Evolutionary conservation across 2,888 invertebrate genomes (phyloP).

Genomic region (Nebria salina): DNA sequence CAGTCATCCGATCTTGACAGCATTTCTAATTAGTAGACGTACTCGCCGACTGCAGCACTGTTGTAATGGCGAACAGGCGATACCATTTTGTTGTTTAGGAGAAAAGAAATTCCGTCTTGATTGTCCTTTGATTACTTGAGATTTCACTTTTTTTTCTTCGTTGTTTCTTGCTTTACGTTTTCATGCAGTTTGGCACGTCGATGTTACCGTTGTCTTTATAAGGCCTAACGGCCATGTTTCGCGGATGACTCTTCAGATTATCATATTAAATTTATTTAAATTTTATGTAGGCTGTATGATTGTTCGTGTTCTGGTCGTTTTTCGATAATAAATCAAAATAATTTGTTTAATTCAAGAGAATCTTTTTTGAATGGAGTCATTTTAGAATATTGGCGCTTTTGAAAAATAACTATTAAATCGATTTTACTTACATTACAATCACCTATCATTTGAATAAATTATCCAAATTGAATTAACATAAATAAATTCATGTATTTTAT

Average conservation of each 20-base stretch:
- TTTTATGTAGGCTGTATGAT: conserved; percentile 24
- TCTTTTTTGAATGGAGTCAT: neutral
- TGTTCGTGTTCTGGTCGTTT: conserved; percentile 14
- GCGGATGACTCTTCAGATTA: conserved; percentile 32
- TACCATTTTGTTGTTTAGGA: conserved; percentile 34
- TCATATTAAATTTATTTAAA: conserved; percentile 45
- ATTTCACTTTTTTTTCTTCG: neutral
- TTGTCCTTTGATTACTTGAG: conserved; percentile 22
- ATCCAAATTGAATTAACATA: too few species aligned
- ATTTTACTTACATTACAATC: too few species aligned
- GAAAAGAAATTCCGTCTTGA: conserved; percentile 22
- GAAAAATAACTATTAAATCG: too few species aligned
- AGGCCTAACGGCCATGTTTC: conserved; percentile 13
- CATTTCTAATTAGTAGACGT: conserved; percentile 61
- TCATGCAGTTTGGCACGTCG: neutral
- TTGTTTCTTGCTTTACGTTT: neutral
- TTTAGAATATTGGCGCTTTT: neutral
- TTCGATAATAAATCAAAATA: conserved; percentile 34
- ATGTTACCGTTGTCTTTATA: neutral
- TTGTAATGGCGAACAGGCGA: conserved; percentile 34
- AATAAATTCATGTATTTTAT: too few species aligned
- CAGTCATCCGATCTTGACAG: conserved; percentile 59
- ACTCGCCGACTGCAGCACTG: conserved; percentile 49
- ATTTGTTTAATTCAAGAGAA: conserved; percentile 34
- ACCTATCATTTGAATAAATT: too few species aligned